Conservation (phyloP, 1,140 invertebrate species). For the Doryteuthis pealeii region DNA sequence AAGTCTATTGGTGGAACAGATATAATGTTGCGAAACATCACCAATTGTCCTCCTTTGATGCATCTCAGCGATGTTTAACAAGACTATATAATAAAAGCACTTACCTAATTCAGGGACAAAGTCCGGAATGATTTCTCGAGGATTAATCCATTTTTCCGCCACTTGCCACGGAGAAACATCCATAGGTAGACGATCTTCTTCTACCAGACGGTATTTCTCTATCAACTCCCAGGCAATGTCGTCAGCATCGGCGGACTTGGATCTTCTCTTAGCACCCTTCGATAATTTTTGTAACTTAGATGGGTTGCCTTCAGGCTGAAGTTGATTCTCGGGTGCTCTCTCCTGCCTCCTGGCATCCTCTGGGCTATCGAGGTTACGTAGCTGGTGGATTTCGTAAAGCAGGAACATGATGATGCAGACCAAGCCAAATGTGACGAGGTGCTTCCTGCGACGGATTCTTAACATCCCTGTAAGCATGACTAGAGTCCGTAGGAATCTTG, state of each 20-base stretch:
- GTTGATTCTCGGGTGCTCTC: no score
- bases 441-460: not conserved
- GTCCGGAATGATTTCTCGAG: constrained; percentile 69
- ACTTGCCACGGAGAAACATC: constrained; percentile 30
- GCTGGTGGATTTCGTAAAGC: not conserved
- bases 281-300: not conserved
- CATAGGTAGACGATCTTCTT: not conserved
- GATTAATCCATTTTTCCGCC: constrained; percentile 65
- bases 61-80: no score
- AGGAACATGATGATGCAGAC: not conserved
- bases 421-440: not conserved
- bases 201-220: not conserved
- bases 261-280: not conserved
- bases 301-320: no score
- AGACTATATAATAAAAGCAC: not conserved
- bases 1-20: no score
- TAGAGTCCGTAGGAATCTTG: no score
- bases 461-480: not conserved
- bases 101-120: constrained; percentile 39
- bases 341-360: not conserved
- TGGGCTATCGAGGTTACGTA: not conserved
- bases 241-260: not conserved
- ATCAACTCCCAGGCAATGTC: constrained; percentile 5
- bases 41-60: no score
- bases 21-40: no score